Evolutionary conservation across 2,797 vertebrate genomes (phyloP), one percentile per base, ranked within the genome.

Genomic region (Cuniculus paca): DNA sequence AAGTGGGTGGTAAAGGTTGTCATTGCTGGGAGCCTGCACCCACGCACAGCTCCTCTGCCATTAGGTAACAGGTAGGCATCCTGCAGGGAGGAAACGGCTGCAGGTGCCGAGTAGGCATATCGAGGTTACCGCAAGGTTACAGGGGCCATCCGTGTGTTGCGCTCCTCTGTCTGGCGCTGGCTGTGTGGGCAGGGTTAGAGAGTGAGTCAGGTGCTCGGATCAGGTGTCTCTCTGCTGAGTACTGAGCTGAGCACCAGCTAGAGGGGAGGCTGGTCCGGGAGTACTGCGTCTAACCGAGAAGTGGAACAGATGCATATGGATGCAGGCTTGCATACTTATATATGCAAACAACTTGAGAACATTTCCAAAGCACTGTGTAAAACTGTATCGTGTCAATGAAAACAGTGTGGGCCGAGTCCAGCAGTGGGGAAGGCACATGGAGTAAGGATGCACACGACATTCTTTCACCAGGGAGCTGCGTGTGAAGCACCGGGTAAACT

Each of bases 1-100:
- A 98, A 98, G 87, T 88, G 96, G 92, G 96, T 75, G 95, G 89
- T 94, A 61, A 96, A 94, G 60, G 85, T 74, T 97, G 93, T 96
- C 95, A 74, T 48, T 50, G 82, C 86, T 36, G 86, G 95, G 90
- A 96, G 91, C 82, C 88, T 54, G 93, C 94, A 68, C 97, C 96
- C 91, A 97, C 96, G 58, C 96, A 87, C 16, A n/a, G 77, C 83
- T 88, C 95, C 61, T 87, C 60, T 92, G 90, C 90, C 56, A 52
- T 60, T 89, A 97, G 95, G 94, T 90, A 52, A 52, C 56, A 97
- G 96, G 96, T 93, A 93, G 93, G 86, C 87, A 92, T 93, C 89
- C 94, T 82, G 36, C 12, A 6, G 92, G 88, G 77, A 91, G 97
- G 91, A 97, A 97, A 58, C 20, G 28, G 92, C 86, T 70, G 54